A percentile compares a stretch with the other conserved stretches of the same genome.
phyloP scores from a whole-genome alignment of 1,140 invertebrate genomes.

The Drosophila pallidifrons region DNA sequence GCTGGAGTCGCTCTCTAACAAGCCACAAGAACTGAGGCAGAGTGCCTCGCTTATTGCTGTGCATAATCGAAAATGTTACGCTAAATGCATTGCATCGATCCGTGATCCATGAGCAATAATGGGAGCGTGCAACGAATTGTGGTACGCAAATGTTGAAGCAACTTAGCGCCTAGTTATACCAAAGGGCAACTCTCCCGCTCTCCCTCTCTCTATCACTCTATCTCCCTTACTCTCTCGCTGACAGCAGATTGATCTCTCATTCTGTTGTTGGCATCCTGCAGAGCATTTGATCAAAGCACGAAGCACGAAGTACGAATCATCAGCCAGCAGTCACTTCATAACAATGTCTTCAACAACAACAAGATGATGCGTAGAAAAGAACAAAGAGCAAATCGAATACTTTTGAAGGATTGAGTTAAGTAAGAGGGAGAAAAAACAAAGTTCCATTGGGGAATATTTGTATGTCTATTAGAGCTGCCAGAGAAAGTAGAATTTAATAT shows the following conservation, averaged over 20 bases:
- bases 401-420: background rate
- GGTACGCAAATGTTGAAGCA: slow-evolving; percentile 48
- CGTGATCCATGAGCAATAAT: slow-evolving; percentile 28
- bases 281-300: slow-evolving; percentile 11
- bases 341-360: slow-evolving; percentile 13
- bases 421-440: too few species aligned
- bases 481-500: too few species aligned
- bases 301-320: background rate
- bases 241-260: slow-evolving; percentile 40
- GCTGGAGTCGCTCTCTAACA: slow-evolving; percentile 14
- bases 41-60: slow-evolving; percentile 43
- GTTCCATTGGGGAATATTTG: too few species aligned
- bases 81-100: slow-evolving; percentile 55
- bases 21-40: background rate
- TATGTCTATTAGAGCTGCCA: too few species aligned
- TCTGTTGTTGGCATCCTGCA: slow-evolving; percentile 35
- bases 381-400: background rate
- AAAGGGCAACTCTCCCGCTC: background rate
- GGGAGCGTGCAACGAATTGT: slow-evolving; percentile 48
- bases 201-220: background rate
- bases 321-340: background rate
- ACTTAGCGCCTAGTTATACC: slow-evolving; percentile 51
- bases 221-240: background rate
- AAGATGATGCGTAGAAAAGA: slow-evolving; percentile 14
- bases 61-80: slow-evolving; percentile 51